A percentile compares a stretch with the other conserved stretches of the same genome.
phyloP scores from a whole-genome alignment of 2,888 invertebrate genomes.

The Ormyrus rosae region DNA sequence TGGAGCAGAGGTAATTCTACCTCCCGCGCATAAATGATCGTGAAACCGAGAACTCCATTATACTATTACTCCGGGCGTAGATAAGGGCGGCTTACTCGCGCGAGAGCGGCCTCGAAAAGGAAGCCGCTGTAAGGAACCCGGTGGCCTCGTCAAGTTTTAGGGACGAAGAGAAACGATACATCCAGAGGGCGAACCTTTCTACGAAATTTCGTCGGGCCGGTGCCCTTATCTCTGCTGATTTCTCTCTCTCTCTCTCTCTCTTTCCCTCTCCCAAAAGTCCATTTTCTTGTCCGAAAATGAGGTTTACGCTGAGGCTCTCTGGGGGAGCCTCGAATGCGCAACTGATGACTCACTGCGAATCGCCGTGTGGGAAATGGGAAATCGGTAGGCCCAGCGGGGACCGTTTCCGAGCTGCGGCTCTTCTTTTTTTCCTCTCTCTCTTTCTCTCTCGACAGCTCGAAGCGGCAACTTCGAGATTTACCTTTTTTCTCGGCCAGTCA shows the following conservation, averaged over 20 bases:
- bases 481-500: too few species aligned
- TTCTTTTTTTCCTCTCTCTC: too few species aligned
- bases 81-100: conserved; percentile 5
- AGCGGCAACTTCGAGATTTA: too few species aligned
- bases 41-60: conserved; percentile 32
- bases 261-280: conserved; percentile 37
- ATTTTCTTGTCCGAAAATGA: conserved; percentile 59
- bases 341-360: conserved; percentile 58
- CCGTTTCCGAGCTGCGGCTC: neutral
- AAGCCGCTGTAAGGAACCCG: neutral
- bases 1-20: too few species aligned
- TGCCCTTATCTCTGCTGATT: conserved; percentile 52
- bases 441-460: too few species aligned
- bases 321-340: conserved; percentile 42
- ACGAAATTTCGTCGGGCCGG: conserved; percentile 27
- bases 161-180: conserved; percentile 39
- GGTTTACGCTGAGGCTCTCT: conserved; percentile 17
- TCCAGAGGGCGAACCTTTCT: conserved; percentile 23
- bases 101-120: conserved; percentile 39
- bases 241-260: conserved; percentile 17
- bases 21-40: conserved; percentile 14
- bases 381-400: conserved; percentile 9
- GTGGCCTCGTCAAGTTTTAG: neutral
- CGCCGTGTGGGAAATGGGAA: conserved; percentile 38
- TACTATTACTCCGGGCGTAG: conserved; percentile 16